Evolutionary conservation across 2,888 invertebrate genomes (phyloP), one percentile per base, ranked within the genome.

Genomic region (Hyposoter didymator): DNA sequence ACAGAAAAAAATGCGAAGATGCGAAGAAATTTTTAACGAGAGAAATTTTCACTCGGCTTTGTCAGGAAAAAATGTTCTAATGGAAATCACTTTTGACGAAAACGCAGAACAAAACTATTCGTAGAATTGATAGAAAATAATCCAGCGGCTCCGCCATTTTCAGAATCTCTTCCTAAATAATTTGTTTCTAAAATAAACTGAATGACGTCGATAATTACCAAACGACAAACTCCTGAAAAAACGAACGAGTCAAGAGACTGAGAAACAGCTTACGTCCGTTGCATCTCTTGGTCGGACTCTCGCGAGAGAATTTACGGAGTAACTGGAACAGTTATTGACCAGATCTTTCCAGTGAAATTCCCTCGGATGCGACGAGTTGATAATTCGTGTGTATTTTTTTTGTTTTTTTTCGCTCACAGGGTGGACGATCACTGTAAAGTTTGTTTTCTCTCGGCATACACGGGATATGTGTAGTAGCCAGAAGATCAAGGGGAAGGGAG

Each of bases 241-340:
- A 14, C 19, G 8, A 75, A 75, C 47, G n/a, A 75, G 32, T 35
- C 19, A n/a, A 49, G n/a, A 49, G 32, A 39, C 28, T 7, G 17
- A 32, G 17, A 69, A 69, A 47, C 19, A 22, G 49, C 32, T 70
- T 14, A n/a, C 74, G 32, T 45, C 45, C 45, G 32, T 32, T 45
- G 43, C 35, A 22, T 32, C 39, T 64, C 4, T 52, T 55, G n/a
- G 55, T 39, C 14, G 28, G 43, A n/a, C 43, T 47, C 32, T 47
- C 32, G 45, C 55, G 78, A 78, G 69, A 69, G 47, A 28, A 22
- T 28, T 69, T 47, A n/a, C 28, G 45, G 28, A 72, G 28, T 49
- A 72, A 72, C n/a, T 43, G 22, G 52, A 72, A 19, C 72, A 52
- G 52, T 72, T 72, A 72, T 72, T 72, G 72, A 35, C 52, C 49